Evolutionary conservation across 1,140 invertebrate species (phyloP), one percentile per base, ranked within the genome.

Genomic region (Brachionus manjavacas): DNA sequence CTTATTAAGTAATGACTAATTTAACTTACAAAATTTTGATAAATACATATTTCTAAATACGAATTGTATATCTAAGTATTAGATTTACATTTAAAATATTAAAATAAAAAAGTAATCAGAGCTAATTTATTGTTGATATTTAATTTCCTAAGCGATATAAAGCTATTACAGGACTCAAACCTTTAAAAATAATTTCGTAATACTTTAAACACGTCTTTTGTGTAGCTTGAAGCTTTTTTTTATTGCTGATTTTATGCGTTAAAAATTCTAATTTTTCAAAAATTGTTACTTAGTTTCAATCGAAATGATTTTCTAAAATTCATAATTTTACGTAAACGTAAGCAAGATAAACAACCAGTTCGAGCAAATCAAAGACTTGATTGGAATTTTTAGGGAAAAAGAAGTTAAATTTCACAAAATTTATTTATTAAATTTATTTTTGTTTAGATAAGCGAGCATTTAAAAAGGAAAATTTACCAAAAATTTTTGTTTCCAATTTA

Each of bases 241-340:
- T 35, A n/a, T 60, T 60, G 11, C 52, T 60, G 52, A 60, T 60
- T 60, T 60, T 20, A 60, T 60, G 16, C 16, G 52, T 60, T 60
- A 20, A 9, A 60, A 20, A 23, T 60, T 20, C 52, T 60, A 60
- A 20, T 20, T 60, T 60, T 60, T 20, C 52, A 8, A 60, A 60
- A 60, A 9, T 60, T 60, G 52, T 60, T 60, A 60, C 52, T 60
- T 9, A 60, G 52, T 60, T 60, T 60, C 52, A 20, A 23, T 23
- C 9, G 52, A 60, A 60, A 60, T 60, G 23, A 60, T 60, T 20
- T 25, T 60, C 20, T 20, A 2, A 60, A 60, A 60, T 60, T 60
- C 52, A 60, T 60, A 60, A 60, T 60, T 60, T 60, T 60, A 60
- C 52, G 52, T 60, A 60, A 60, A 60, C 52, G 52, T 60, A 60